Evolutionary conservation across 2,888 invertebrate species (phyloP), one percentile per base, ranked within the genome.

Genomic region (Heliothis peltigera): DNA sequence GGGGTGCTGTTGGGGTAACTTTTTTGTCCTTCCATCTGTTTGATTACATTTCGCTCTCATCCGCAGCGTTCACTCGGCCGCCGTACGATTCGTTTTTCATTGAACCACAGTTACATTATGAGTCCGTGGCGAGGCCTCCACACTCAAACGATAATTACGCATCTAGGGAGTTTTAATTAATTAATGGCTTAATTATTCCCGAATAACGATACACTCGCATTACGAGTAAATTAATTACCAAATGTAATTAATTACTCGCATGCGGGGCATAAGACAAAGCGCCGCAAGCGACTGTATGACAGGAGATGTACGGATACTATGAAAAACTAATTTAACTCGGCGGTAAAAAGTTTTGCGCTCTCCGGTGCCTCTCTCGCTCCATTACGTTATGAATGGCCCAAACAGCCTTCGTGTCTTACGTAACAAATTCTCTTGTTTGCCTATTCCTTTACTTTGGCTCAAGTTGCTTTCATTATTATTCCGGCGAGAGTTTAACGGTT

Each of bases 161-260:
- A 51, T 59, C 48, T 44, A 64, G 51, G 61, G 70, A 87, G 75
- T 85, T 87, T 86, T 85, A 88, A 88, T 88, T 88, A 88, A 86
- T 84, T 84, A 89, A 88, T 86, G 83, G 80, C 80, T 86, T 85
- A 85, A 88, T 87, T 86, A 87, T 85, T 81, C 81, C 75, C 80
- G 83, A 84, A 85, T 80, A 80, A 73, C 80, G 81, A 85, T 87
- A 86, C 84, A 81, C 78, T 75, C 74, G 77, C 80, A 86, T 90
- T 87, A 87, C 78, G 83, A 87, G 67, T 64, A 68, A 74, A 91
- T 91, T 91, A 91, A 91, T 93, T 90, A 88, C 77, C 78, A 81
- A 89, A 88, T 78, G 81, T 90, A 90, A 92, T 92, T 91, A 91
- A 92, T 92, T 88, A 89, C 87, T 88, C 82, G 85, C 86, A 89